phyloP scores from a whole-genome alignment of 2,888 invertebrate species.

The Ptychoptera contaminata region DNA sequence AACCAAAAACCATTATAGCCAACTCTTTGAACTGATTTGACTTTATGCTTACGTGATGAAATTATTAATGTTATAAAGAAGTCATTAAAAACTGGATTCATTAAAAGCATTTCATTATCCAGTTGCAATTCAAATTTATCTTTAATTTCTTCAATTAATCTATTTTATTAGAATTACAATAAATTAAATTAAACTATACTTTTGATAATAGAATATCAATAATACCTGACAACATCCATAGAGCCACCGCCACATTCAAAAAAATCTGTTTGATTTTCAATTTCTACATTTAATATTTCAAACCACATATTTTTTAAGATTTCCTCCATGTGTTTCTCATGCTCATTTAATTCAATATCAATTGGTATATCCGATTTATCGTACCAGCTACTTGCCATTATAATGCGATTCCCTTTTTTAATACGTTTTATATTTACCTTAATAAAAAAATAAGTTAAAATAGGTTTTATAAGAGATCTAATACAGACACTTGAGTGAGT shows the following conservation, averaged over 20 bases:
- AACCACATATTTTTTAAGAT: conserved; percentile 60
- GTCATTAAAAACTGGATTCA: conserved; percentile 78
- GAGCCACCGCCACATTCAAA: conserved; percentile 92
- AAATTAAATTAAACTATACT: too few relatives aligned
- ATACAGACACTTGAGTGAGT: background rate
- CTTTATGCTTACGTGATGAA: conserved; percentile 44
- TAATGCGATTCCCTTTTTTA: conserved; percentile 66
- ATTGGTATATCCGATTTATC: conserved; percentile 35
- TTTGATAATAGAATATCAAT: too few relatives aligned
- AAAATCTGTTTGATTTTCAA: conserved; percentile 73
- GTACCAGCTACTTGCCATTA: conserved; percentile 63
- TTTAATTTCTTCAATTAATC: conserved; percentile 78
- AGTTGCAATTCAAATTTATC: conserved; percentile 60
- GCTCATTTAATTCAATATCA: conserved; percentile 47
- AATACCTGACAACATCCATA: conserved; percentile 76
- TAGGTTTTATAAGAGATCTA: background rate
- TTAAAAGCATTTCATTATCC: conserved; percentile 81
- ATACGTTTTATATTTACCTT: conserved; percentile 64
- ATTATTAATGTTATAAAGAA: conserved; percentile 54
- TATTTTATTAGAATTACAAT: too few relatives aligned
- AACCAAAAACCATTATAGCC: conserved; percentile 58
- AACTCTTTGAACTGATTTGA: conserved; percentile 17
- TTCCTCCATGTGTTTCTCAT: conserved; percentile 55
- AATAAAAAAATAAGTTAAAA: conserved; percentile 12
- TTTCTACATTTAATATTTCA: conserved; percentile 61